A percentile compares a stretch with the other conserved stretches of the same genome.
phyloP scores from a whole-genome alignment of 1,140 invertebrate species.

The Calycopis cecrops region DNA sequence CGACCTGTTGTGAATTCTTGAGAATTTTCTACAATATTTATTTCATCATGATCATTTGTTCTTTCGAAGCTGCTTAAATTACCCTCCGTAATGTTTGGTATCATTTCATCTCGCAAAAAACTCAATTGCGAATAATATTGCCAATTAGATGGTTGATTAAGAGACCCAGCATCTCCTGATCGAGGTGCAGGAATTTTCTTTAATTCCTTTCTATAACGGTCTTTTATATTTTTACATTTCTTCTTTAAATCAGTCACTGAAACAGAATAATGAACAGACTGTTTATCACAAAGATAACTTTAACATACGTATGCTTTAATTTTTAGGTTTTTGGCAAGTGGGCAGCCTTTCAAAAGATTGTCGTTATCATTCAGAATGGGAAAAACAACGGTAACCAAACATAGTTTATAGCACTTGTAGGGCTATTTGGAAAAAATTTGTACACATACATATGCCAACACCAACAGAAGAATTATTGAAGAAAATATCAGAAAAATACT shows the following conservation, averaged over 20 bases:
- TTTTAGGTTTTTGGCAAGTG: slow-evolving; percentile 26
- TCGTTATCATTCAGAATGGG: slow-evolving; percentile 16
- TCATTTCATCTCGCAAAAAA: slow-evolving; percentile 20
- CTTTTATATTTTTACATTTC: slow-evolving; percentile 29
- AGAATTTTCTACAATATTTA: too few relatives aligned
- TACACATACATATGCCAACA: slow-evolving; percentile 19
- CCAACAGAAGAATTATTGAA: slow-evolving; percentile 19
- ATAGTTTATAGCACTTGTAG: slow-evolving; percentile 23
- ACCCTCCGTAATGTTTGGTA: slow-evolving; percentile 12
- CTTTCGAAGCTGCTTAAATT: slow-evolving; percentile 18
- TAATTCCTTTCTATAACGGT: slow-evolving; percentile 28
- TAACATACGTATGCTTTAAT: slow-evolving; percentile 18
- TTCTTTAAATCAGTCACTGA: slow-evolving; percentile 22
- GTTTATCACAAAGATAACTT: slow-evolving; percentile 15
- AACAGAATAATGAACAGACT: slow-evolving; percentile 20
- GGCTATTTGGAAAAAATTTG: slow-evolving; percentile 22
- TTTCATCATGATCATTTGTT: slow-evolving; percentile 3
- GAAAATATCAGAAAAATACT: slow-evolving; percentile 17
- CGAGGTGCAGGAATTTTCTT: slow-evolving; percentile 20
- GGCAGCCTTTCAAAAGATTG: slow-evolving; percentile 15
- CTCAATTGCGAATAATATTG: slow-evolving; percentile 18
- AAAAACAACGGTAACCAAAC: slow-evolving; percentile 15
- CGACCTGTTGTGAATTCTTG: slow-evolving; percentile 10
- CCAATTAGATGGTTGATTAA: slow-evolving; percentile 18
- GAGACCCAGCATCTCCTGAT: slow-evolving; percentile 22